Percentiles rank a stretch among this genome's conserved stretches.
Evolutionary conservation across 2,113 vertebrate genomes (phyloP).

Genomic region (Lucifuga dentata): DNA sequence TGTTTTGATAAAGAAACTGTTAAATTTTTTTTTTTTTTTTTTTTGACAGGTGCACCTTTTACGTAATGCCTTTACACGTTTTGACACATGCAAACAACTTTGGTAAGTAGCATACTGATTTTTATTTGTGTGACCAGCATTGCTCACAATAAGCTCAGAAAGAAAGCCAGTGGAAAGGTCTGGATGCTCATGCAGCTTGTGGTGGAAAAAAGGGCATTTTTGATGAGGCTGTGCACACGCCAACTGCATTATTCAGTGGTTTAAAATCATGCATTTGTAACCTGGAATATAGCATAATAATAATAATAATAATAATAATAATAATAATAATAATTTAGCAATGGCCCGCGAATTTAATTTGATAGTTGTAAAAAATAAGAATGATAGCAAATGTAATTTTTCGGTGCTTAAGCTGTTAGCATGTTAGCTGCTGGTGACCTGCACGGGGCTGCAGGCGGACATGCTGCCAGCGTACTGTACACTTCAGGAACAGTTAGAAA

Average conservation of each 20-base stretch:
- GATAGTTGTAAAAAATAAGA: conserved; percentile 11
- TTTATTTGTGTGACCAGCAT: conserved; percentile 43
- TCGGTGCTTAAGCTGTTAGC: conserved; percentile 55
- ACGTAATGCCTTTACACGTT: conserved; percentile 40
- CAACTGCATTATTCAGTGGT: conserved; percentile 67
- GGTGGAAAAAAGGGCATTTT: conserved; percentile 73
- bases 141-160: conserved; percentile 45
- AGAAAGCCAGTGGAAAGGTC: conserved; percentile 41
- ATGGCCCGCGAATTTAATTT: conserved; percentile 3
- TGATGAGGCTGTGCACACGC: conserved; percentile 69
- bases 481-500: conserved; percentile 72
- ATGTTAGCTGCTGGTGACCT: conserved; percentile 57
- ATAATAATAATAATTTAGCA: conserved; percentile 1
- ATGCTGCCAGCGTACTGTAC: conserved; percentile 67
- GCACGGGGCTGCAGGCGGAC: conserved; percentile 30
- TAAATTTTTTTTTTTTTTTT: too few species aligned
- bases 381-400: conserved; percentile 6
- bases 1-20: neutral
- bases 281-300: conserved; percentile 14
- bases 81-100: conserved; percentile 76
- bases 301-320: conserved; percentile 22
- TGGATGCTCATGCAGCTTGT: conserved; percentile 47
- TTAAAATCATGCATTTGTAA: conserved; percentile 54
- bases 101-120: conserved; percentile 70
- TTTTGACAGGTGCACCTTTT: conserved; percentile 34